These are phyloP conservation scores for Apodemus speciosus DNA, from an alignment of 2,113 vertebrate species.

Conservation along the genomic window DNA sequence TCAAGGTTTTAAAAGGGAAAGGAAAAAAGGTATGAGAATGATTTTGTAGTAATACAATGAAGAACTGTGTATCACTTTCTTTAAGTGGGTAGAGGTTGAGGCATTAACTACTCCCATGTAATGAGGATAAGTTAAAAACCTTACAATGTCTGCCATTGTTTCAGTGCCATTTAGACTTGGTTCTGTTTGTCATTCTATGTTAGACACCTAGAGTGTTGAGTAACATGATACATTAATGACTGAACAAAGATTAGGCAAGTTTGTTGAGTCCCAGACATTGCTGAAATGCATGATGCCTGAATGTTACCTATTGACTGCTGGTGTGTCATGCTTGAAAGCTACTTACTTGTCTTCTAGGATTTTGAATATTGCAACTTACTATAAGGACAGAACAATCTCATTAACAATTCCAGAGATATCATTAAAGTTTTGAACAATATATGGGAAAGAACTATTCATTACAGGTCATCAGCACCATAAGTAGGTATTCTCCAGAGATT, in stretches of 20 bases:
- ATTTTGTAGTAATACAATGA: background rate
- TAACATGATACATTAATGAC: background rate
- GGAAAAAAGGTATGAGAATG: background rate
- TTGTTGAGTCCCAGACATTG: background rate
- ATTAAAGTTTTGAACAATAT: background rate
- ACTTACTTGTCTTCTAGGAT: background rate
- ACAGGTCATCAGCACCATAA: background rate
- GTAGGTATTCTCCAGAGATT: background rate
- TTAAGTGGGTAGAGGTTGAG: background rate
- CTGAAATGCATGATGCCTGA: background rate
- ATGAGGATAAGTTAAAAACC: background rate
- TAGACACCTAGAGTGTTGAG: background rate
- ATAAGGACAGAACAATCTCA: background rate
- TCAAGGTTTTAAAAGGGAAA: background rate
- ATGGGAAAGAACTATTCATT: background rate
- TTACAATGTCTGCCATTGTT: background rate
- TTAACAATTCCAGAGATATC: background rate
- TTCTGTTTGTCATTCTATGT: background rate
- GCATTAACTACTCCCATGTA: accelerated
- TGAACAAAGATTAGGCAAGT: background rate
- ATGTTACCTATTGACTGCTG: background rate
- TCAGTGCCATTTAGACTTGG: background rate
- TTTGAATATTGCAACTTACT: background rate
- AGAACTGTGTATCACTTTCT: background rate
- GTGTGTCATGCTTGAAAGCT: background rate